These are phyloP conservation scores for Phenacoccus solenopsis DNA, from an alignment of 1,140 invertebrate species.

Conservation along the genomic window DNA sequence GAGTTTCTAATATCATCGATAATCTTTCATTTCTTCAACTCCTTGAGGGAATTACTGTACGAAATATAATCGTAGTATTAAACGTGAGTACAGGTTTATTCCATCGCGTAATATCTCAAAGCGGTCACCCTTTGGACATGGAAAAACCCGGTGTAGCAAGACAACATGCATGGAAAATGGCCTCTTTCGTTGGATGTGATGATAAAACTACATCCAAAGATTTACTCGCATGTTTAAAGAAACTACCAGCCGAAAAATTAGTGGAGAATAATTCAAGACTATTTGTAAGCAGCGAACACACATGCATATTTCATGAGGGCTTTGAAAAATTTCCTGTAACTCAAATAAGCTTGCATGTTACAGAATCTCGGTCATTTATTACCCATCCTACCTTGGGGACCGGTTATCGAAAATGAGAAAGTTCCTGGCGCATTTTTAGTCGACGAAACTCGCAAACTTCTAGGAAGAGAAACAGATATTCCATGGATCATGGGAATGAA, in stretches of 20 bases:
- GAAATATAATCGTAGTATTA: no score
- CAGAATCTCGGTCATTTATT: background rate
- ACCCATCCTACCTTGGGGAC: background rate
- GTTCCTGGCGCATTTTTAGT: background rate
- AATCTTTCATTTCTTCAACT: no score
- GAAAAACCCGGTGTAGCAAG: background rate
- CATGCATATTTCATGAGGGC: background rate
- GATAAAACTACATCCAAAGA: background rate
- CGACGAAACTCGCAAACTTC: background rate
- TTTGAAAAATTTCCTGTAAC: background rate
- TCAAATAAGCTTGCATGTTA: background rate
- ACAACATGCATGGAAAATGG: background rate
- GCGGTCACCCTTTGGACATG: conserved; percentile 36
- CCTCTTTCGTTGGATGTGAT: background rate
- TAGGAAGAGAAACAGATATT: background rate
- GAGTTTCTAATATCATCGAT: no score
- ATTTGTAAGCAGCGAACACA: background rate
- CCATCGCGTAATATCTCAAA: no score
- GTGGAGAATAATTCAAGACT: background rate
- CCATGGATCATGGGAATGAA: background rate
- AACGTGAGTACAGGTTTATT: no score
- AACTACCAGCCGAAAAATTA: background rate
- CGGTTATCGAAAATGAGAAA: background rate
- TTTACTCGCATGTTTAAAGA: background rate
- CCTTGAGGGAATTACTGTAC: no score